Base-by-base conservation (phyloP, 2,113 vertebrate genomes). In the Chloropsis cyanopogon region DNA sequence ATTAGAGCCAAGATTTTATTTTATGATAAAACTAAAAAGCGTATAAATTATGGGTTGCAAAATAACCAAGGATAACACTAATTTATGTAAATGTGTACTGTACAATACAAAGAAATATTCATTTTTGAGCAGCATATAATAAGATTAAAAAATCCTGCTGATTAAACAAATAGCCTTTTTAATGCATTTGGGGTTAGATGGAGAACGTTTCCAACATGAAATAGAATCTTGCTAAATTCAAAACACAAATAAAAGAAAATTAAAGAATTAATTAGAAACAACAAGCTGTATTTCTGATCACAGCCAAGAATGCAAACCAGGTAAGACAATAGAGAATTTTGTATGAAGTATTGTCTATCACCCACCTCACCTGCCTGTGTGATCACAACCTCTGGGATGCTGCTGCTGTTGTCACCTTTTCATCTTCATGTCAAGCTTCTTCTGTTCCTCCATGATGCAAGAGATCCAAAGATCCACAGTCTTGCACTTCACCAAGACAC, bases 291-390 rank as follows among this genome's bases (percentile, higher is more conserved):
- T 92, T 97, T 95, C 97, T 97, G 97, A 97, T 97, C 93, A 97
- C 93, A 97, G 96, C 97, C 97, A 97, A 97, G 97, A 98, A 98
- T 96, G 98, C 96, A 98, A 98, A 98, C 97, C 94, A 98, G 97
- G 95, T 91, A 94, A 98, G 97, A 98, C 97, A 97, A 98, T 98
- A 98, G 97, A 96, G 98, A 98, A 98, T 98, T 98, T 97, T 95
- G 93, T 96, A 98, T 96, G 97, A 98, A 97, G 95, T 97, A 97
- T 98, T 98, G 98, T 98, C 98, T 98, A 97, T 98, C 98, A 98
- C 97, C 97, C 93, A 98, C 96, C 97, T 97, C 97, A 96, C 96
- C 97, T 97, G 97, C 97, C 97, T 96, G 93, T 97, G 95, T 98
- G 96, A 98, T 98, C 98, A 97, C 93, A 90, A 95, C 97, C 96